Percentiles rank a stretch among this genome's conserved stretches.
phyloP scores from a whole-genome alignment of 2,797 vertebrate genomes.

The Poecilia gillii region DNA sequence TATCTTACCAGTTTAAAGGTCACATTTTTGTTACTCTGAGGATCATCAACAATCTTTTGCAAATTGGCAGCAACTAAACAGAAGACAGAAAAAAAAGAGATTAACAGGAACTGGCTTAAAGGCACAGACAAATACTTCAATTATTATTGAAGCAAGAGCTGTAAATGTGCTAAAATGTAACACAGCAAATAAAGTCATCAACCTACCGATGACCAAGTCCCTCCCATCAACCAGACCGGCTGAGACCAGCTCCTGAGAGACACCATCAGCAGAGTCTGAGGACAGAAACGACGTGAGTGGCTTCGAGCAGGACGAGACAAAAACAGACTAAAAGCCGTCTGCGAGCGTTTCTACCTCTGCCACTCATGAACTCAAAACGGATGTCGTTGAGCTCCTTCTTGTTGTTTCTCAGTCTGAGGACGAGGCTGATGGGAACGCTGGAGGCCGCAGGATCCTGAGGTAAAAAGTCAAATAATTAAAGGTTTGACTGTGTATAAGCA shows the following conservation, averaged over 20 bases:
- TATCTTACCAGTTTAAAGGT: conserved; percentile 94
- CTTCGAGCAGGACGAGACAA: neutral
- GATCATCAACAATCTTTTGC: conserved; percentile 97
- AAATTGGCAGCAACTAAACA: conserved; percentile 94
- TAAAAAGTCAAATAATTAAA: neutral
- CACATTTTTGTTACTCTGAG: conserved; percentile 91
- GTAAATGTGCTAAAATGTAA: neutral
- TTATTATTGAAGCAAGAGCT: neutral
- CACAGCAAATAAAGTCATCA: neutral
- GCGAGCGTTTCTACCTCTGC: conserved; percentile 84
- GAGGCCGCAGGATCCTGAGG: conserved; percentile 62
- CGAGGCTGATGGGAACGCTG: conserved; percentile 90
- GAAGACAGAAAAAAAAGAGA: conserved; percentile 20
- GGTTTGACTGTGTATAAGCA: neutral
- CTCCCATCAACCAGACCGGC: conserved; percentile 93
- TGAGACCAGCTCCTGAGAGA: conserved; percentile 95
- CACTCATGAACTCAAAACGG: conserved; percentile 93
- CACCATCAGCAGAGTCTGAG: conserved; percentile 93
- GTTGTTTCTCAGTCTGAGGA: conserved; percentile 92
- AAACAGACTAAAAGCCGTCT: neutral
- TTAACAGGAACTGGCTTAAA: neutral
- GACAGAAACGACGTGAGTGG: conserved; percentile 4
- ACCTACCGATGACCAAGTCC: conserved; percentile 88
- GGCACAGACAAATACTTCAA: neutral
- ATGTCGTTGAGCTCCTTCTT: conserved; percentile 97